phyloP scores from a whole-genome alignment of 2,888 invertebrate species.

The Colletes collaris region DNA sequence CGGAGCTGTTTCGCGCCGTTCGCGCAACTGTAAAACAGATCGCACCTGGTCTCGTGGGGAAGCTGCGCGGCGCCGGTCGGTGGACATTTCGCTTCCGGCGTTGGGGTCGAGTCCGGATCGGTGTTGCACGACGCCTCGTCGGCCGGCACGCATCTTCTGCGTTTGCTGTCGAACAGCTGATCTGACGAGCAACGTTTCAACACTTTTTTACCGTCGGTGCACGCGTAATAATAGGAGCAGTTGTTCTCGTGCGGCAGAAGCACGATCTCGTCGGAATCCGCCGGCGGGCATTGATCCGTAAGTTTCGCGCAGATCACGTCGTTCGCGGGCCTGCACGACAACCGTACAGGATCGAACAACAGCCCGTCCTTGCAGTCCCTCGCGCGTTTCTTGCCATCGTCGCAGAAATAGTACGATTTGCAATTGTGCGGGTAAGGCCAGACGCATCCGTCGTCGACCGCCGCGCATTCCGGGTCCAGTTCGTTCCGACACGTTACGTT shows the following conservation, averaged over 20 bases:
- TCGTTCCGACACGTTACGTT: conserved; percentile 38
- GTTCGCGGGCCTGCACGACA: neutral
- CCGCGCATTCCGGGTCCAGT: neutral
- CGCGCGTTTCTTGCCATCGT: conserved; percentile 47
- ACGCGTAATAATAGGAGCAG: conserved; percentile 65
- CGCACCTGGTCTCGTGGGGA: conserved; percentile 5
- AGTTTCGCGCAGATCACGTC: no score
- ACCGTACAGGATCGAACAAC: neutral
- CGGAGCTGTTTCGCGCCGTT: neutral
- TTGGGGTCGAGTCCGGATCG: no score
- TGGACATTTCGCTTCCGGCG: neutral
- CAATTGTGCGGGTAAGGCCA: conserved; percentile 62
- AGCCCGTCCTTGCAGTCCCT: neutral
- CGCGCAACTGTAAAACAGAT: conserved; percentile 20
- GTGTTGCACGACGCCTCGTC: no score
- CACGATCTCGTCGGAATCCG: neutral
- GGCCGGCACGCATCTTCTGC: conserved; percentile 17
- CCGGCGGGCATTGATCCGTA: neutral
- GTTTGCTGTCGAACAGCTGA: conserved; percentile 49
- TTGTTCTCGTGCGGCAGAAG: conserved; percentile 53
- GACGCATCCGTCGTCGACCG: neutral
- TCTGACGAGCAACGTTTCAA: conserved; percentile 2
- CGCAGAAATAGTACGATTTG: conserved; percentile 63
- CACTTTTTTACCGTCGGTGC: conserved; percentile 55
- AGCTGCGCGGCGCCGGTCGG: neutral